phyloP scores from a whole-genome alignment of 2,888 invertebrate genomes.

The Apamea crenata region DNA sequence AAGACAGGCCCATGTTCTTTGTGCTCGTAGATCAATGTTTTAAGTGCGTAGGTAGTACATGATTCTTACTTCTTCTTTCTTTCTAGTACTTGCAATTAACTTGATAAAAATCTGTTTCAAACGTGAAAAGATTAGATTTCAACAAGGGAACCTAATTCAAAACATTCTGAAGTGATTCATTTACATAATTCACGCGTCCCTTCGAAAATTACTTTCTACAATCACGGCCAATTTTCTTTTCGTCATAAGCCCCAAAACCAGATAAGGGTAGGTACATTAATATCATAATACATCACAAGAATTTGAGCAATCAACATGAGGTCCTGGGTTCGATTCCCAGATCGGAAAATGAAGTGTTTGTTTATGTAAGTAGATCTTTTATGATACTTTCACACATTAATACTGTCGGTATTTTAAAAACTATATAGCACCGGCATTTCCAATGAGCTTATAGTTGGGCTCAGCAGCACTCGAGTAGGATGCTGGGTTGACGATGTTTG shows the following conservation, averaged over 20 bases:
- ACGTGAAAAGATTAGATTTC: neutral
- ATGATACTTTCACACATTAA: no score
- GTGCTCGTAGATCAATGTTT: neutral
- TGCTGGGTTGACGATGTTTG: no score
- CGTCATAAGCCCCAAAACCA: neutral
- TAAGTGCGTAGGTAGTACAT: neutral
- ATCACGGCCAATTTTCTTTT: neutral
- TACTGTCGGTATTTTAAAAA: no score
- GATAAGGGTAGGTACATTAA: no score
- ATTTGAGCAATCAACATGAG: neutral
- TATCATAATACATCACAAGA: neutral
- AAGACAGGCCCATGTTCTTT: neutral
- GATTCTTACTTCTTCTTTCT: no score
- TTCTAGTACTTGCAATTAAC: neutral
- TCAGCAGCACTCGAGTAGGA: no score
- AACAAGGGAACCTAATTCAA: neutral
- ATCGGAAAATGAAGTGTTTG: no score
- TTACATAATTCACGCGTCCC: neutral
- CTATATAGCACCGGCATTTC: no score
- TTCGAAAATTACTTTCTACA: constrained; percentile 3
- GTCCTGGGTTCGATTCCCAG: neutral
- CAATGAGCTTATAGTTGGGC: no score
- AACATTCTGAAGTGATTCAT: neutral
- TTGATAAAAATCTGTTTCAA: neutral
- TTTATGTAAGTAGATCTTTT: no score